Conservation (phyloP, 1,140 invertebrate genomes). For the Cotesia vestalis region DNA sequence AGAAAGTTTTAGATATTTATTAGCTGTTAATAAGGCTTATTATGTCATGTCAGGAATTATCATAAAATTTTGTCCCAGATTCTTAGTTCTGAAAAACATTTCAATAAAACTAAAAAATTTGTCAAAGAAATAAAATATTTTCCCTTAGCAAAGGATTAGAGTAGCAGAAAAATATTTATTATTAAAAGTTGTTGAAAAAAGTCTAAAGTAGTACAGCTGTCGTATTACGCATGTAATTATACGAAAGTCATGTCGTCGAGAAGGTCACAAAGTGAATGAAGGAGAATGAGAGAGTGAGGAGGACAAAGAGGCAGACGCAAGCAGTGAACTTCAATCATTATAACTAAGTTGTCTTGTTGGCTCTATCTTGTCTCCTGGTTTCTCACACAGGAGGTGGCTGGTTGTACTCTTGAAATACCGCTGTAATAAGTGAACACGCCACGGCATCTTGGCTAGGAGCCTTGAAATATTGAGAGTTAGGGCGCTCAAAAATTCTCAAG, state of each 20-base stretch:
- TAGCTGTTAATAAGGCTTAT: too few species aligned
- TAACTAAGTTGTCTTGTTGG: constrained; percentile 51
- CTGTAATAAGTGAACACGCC: constrained; percentile 32
- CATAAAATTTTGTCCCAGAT: too few species aligned
- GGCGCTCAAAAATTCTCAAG: constrained; percentile 21
- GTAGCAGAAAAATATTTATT: not conserved
- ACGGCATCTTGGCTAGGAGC: constrained; percentile 11
- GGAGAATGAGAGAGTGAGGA: constrained; percentile 7
- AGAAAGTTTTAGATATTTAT: too few species aligned
- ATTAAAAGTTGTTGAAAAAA: not conserved
- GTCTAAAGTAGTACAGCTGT: constrained; percentile 9
- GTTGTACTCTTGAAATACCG: constrained; percentile 22
- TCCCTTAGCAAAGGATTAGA: too few species aligned
- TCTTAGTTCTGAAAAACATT: too few species aligned
- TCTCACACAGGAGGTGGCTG: constrained; percentile 11
- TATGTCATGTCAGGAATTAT: too few species aligned
- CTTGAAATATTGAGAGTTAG: constrained; percentile 29
- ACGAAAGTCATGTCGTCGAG: constrained; percentile 18
- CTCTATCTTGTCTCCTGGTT: constrained; percentile 15
- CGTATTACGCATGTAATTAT: constrained; percentile 28
- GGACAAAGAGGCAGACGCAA: constrained; percentile 16
- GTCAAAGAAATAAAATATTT: too few species aligned
- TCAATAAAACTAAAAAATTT: too few species aligned
- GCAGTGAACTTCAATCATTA: constrained; percentile 55
- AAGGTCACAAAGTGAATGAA: constrained; percentile 30